Conservation (phyloP, 2,113 vertebrate species). For the Camelus bactrianus region DNA sequence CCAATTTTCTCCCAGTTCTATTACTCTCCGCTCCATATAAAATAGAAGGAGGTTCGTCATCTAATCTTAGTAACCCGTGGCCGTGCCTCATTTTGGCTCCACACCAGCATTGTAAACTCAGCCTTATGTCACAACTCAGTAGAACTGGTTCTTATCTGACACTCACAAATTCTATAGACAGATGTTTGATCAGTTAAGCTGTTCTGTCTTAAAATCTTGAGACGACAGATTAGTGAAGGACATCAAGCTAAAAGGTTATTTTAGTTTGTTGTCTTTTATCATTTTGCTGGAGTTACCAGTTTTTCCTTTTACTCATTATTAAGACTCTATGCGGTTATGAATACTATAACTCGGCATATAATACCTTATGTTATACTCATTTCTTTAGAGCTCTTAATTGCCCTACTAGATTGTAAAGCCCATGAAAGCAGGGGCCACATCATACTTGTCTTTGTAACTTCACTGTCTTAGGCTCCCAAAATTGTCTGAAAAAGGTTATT, state of each 20-base stretch:
- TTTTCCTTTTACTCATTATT: conserved; percentile 36
- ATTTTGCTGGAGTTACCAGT: not conserved
- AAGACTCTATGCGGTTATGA: not conserved
- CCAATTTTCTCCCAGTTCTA: not conserved
- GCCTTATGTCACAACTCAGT: not conserved
- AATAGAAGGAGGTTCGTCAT: not conserved
- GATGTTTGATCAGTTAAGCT: not conserved
- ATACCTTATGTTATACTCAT: not conserved
- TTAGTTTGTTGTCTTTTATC: not conserved
- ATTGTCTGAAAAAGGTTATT: not conserved
- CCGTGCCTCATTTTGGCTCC: not conserved
- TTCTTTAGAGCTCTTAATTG: conserved; percentile 14
- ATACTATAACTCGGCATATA: not conserved
- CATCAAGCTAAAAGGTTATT: conserved; percentile 30
- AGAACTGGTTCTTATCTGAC: not conserved
- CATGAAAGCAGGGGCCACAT: not conserved
- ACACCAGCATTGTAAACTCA: not conserved
- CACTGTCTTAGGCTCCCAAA: not conserved
- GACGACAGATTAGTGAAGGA: not conserved
- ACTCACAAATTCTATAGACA: not conserved
- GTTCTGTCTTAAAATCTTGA: not conserved
- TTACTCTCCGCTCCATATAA: not conserved
- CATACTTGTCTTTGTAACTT: conserved; percentile 16
- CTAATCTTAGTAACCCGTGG: not conserved
- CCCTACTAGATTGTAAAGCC: not conserved